phyloP scores from a whole-genome alignment of 1,140 invertebrate species.

The Vollenhovia emeryi region DNA sequence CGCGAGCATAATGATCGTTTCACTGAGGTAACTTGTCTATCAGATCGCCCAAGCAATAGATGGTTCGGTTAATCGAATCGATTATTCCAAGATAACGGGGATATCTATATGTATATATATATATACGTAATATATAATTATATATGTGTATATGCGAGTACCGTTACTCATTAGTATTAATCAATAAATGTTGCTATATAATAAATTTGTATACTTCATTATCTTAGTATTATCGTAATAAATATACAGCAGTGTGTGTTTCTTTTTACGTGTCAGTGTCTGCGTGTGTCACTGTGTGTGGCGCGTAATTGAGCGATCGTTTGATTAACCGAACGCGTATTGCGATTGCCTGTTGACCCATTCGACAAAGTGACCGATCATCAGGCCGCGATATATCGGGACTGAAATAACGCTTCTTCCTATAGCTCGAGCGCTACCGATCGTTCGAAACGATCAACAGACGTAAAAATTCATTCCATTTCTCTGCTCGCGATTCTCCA shows the following conservation, averaged over 20 bases:
- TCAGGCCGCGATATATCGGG: neutral
- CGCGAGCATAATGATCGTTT: constrained; percentile 11
- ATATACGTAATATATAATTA: constrained; percentile 60
- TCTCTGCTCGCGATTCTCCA: constrained; percentile 5
- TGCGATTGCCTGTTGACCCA: constrained; percentile 7
- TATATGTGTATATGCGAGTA: constrained; percentile 68
- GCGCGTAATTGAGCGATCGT: constrained; percentile 42
- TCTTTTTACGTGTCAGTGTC: neutral
- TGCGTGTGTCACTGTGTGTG: constrained; percentile 30
- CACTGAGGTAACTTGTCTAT: neutral
- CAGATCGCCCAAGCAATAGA: neutral
- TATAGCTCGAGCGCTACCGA: neutral
- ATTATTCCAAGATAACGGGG: constrained; percentile 29
- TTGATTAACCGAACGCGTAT: constrained; percentile 69
- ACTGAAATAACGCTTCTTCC: constrained; percentile 27
- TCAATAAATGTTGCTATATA: constrained; percentile 68
- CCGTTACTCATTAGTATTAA: constrained; percentile 66
- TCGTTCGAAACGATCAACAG: constrained; percentile 22
- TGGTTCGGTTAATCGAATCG: constrained; percentile 66
- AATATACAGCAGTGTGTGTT: constrained; percentile 63
- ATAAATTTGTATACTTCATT: constrained; percentile 71
- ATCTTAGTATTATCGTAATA: constrained; percentile 69
- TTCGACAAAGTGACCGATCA: constrained; percentile 43
- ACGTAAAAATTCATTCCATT: constrained; percentile 12
- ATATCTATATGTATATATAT: constrained; percentile 50